A percentile compares a stretch with the other conserved stretches of the same genome.
phyloP scores from a whole-genome alignment of 1,140 invertebrate genomes.

The Hirudo medicinalis region DNA sequence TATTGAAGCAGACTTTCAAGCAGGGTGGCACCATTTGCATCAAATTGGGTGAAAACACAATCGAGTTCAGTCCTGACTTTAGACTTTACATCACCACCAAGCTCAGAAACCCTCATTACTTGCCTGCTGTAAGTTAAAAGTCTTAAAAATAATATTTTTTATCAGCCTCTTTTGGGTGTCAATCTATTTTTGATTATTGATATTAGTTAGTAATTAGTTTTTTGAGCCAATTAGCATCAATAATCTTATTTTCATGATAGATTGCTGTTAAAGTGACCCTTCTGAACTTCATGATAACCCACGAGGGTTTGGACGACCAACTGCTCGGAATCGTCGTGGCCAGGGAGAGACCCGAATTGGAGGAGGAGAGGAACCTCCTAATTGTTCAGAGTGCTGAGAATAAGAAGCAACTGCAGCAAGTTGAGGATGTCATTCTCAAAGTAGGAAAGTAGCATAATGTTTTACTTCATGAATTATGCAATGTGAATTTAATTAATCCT shows the following conservation, averaged over 20 bases:
- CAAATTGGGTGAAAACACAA: conserved; percentile 63
- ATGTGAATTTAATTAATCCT: no score
- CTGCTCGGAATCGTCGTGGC: conserved; percentile 76
- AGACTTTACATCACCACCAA: conserved; percentile 88
- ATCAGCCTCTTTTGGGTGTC: no score
- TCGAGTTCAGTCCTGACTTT: conserved; percentile 77
- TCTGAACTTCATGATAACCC: conserved; percentile 84
- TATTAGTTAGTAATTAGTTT: background rate
- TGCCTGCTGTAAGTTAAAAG: conserved; percentile 58
- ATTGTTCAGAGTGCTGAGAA: conserved; percentile 80
- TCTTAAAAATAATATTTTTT: conserved; percentile 53
- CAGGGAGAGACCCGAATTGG: conserved; percentile 71
- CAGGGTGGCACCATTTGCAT: conserved; percentile 69
- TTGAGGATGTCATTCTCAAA: conserved; percentile 83
- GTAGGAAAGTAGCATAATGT: conserved; percentile 39
- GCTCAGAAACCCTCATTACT: conserved; percentile 76
- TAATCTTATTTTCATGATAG: background rate
- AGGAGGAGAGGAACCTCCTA: conserved; percentile 81
- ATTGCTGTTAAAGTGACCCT: conserved; percentile 52
- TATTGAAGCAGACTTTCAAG: conserved; percentile 75
- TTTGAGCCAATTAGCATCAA: background rate
- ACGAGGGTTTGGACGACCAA: conserved; percentile 74
- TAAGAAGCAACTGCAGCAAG: conserved; percentile 72
- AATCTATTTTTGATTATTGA: no score
- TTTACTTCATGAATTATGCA: no score